Conservation (phyloP, 2,797 vertebrate genomes). For the Remorina albescens region DNA sequence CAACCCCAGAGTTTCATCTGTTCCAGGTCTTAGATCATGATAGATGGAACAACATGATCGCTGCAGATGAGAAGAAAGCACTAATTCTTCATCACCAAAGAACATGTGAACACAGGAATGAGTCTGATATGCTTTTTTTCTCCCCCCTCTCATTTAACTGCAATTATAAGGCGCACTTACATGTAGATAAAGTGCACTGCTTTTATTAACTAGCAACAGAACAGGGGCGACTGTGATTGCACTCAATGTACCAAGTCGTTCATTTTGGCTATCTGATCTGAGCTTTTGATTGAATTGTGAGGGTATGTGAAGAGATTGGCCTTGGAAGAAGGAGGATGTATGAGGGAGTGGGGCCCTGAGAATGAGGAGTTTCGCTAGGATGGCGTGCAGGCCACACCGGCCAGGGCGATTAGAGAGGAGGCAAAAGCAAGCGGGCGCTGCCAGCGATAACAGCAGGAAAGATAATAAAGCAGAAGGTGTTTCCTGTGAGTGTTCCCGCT, state of each 20-base stretch:
- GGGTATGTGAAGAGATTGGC: conserved; percentile 53
- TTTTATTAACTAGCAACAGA: conserved; percentile 45
- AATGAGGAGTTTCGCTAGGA: conserved; percentile 50
- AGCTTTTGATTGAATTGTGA: conserved; percentile 36
- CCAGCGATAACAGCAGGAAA: conserved; percentile 79
- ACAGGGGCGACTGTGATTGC: conserved; percentile 41
- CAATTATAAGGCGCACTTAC: conserved; percentile 41
- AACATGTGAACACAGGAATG: conserved; percentile 31
- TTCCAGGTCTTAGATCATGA: conserved; percentile 50
- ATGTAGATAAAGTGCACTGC: conserved; percentile 8
- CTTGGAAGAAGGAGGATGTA: conserved; percentile 34
- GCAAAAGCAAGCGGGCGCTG: conserved; percentile 60
- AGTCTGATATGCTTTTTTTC: conserved; percentile 44
- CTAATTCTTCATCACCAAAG: conserved; percentile 54
- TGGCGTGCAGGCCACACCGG: conserved; percentile 56
- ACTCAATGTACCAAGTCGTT: conserved; percentile 5
- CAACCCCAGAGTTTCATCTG: conserved; percentile 62
- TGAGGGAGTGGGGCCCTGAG: conserved; percentile 56
- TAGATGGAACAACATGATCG: conserved; percentile 61
- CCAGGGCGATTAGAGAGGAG: conserved; percentile 68
- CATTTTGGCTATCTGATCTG: conserved; percentile 31
- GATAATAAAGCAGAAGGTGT: conserved; percentile 78
- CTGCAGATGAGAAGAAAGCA: conserved; percentile 59
- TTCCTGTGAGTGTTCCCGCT: conserved; percentile 72
- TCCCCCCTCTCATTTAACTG: conserved; percentile 28